These are phyloP conservation scores for Caenorhabditis sp. DNA, from an alignment of 2,888 invertebrate genomes.

Conservation along the genomic window DNA sequence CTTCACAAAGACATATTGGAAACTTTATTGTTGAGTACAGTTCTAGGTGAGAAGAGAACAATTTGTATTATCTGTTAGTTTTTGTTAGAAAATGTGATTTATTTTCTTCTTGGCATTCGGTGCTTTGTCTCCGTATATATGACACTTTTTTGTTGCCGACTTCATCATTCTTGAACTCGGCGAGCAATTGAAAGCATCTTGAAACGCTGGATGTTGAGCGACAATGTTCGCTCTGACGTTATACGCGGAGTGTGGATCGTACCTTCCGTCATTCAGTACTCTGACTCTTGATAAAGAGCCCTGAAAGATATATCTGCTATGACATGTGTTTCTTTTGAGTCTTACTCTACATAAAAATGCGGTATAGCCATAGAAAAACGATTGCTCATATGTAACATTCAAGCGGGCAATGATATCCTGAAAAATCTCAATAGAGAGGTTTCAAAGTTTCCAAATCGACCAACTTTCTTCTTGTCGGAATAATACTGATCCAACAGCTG, in stretches of 20 bases:
- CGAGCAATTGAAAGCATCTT: constrained; percentile 12
- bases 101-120: neutral
- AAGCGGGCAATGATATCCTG: neutral
- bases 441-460: too few species aligned
- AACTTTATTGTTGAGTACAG: too few species aligned
- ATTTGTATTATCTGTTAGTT: too few species aligned
- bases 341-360: constrained; percentile 7
- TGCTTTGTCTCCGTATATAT: constrained; percentile 1
- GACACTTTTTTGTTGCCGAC: constrained; percentile 21
- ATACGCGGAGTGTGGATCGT: neutral
- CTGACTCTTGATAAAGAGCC: neutral
- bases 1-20: too few species aligned
- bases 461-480: neutral
- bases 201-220: constrained; percentile 15
- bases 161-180: constrained; percentile 15
- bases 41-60: too few species aligned
- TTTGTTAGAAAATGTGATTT: neutral
- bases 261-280: neutral
- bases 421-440: too few species aligned
- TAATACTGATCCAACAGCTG: neutral
- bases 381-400: constrained; percentile 13
- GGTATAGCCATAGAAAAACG: constrained; percentile 35
- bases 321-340: too few species aligned
- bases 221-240: constrained; percentile 7
- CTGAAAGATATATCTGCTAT: too few species aligned